Evolutionary conservation across 2,113 vertebrate genomes (phyloP).

Genomic region (Sitta europaea): DNA sequence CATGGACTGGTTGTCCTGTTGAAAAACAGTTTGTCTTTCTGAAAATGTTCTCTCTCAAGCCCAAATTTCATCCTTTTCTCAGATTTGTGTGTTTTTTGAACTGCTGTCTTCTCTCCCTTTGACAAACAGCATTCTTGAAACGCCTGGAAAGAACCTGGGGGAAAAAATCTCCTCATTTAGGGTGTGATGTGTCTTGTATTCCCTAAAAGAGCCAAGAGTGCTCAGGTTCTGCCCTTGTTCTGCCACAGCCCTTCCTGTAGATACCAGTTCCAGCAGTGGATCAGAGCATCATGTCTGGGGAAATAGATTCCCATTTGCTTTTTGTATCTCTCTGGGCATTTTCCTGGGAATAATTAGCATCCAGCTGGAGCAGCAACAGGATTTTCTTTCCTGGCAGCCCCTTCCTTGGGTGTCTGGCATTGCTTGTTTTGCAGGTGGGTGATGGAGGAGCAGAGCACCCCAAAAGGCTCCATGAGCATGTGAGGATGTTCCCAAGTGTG

Average conservation of each 20-base stretch:
- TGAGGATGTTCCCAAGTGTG: not conserved
- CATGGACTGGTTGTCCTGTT: not conserved
- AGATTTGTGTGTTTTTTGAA: not conserved
- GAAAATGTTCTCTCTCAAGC: not conserved
- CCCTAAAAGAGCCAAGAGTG: not conserved
- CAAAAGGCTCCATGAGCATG: not conserved
- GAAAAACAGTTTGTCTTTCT: not conserved
- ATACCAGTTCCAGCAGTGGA: not conserved
- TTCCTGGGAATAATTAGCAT: not conserved
- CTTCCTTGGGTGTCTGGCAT: not conserved
- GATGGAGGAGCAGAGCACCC: not conserved
- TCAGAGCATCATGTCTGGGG: not conserved
- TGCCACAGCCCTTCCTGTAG: accelerated
- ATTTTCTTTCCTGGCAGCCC: not conserved
- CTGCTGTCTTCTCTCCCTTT: not conserved
- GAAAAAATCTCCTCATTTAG: accelerated
- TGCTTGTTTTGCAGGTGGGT: not conserved
- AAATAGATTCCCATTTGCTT: not conserved
- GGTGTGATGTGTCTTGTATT: accelerated
- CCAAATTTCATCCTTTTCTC: not conserved
- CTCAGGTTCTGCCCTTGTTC: not conserved
- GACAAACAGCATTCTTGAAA: not conserved
- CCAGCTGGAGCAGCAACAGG: not conserved
- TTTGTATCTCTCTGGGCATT: not conserved
- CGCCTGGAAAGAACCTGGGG: not conserved